Evolutionary conservation across 2,113 vertebrate genomes (phyloP), one percentile per base, ranked within the genome.

Genomic region (Synodontis membranacea): DNA sequence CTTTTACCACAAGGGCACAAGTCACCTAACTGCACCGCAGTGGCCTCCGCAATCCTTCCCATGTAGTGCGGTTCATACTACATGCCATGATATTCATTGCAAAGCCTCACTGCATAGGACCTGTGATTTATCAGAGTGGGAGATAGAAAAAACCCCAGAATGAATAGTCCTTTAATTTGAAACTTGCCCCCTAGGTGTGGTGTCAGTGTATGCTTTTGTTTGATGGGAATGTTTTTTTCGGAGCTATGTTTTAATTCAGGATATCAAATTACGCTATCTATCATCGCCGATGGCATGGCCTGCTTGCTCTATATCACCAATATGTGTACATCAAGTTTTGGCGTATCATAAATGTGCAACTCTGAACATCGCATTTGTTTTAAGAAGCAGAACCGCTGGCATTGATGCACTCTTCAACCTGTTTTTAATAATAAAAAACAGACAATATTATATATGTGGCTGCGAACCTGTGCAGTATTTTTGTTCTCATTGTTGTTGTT

Each of bases 191-290:
- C 64, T 7, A 85, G 86, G 83, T 87, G 19, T 80, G 86, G 79
- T 64, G 37, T 88, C 83, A 85, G 46, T 54, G 80, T 70, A 56
- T 80, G 68, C 46, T 64, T 37, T 74, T 86, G 79, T 85, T 74
- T 68, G 50, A 78, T 62, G 60, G 44, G 42, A 64, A 79, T 85
- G 48, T 50, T 75, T 82, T 75, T 81, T 54, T 14, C 54, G 56
- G 58, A 80, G 80, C 80, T 82, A 85, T 80, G 80, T 85, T 87
- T 87, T 86, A 86, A 87, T 86, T 89, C 64, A 80, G n/a, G 72
- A 44, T 80, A 85, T 87, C 86, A 80, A 68, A 75, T 89, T 56
- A 31, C 31, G 19, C 23, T 37, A 17, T 84, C 68, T 80, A 25
- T 75, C 62, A 84, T 80, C 81, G 84, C 28, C 58, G 54, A 7